A percentile compares a stretch with the other conserved stretches of the same genome.
Conservation (phyloP, 2,888 invertebrate species). For the Nephrotoma appendiculata region DNA sequence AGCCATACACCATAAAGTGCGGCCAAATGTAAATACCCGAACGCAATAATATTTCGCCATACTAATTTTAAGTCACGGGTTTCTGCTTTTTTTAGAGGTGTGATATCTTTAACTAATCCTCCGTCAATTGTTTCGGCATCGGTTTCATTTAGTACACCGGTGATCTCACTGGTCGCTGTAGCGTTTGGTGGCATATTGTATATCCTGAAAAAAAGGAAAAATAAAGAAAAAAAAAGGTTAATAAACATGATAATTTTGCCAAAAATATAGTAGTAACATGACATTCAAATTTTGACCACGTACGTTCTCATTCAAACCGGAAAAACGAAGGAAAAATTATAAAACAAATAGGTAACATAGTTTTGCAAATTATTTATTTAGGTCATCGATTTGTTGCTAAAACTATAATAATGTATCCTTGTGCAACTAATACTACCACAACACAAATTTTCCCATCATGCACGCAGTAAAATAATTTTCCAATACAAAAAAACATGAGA, state of each 20-base stretch:
- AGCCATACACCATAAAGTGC: conserved; percentile 64
- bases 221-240: not conserved
- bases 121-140: conserved; percentile 50
- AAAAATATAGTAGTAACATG: not conserved
- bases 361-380: not conserved
- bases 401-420: not conserved
- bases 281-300: not conserved
- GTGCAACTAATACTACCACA: not conserved
- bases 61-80: conserved; percentile 46
- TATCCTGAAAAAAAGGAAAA: conserved; percentile 11
- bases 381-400: not conserved
- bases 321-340: not conserved
- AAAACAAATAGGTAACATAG: not conserved
- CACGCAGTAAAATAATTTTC: not conserved
- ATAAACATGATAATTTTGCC: not conserved
- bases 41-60: conserved; percentile 72
- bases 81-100: conserved; percentile 39
- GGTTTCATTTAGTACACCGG: conserved; percentile 47
- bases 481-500: not conserved
- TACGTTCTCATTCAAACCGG: not conserved
- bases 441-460: not conserved
- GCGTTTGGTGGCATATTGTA: conserved; percentile 41
- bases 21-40: conserved; percentile 58
- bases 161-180: conserved; percentile 33
- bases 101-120: conserved; percentile 41